Percentiles rank a stretch among this genome's conserved stretches.
Evolutionary conservation across 2,888 invertebrate species (phyloP).

Genomic region (Xanthia togata): DNA sequence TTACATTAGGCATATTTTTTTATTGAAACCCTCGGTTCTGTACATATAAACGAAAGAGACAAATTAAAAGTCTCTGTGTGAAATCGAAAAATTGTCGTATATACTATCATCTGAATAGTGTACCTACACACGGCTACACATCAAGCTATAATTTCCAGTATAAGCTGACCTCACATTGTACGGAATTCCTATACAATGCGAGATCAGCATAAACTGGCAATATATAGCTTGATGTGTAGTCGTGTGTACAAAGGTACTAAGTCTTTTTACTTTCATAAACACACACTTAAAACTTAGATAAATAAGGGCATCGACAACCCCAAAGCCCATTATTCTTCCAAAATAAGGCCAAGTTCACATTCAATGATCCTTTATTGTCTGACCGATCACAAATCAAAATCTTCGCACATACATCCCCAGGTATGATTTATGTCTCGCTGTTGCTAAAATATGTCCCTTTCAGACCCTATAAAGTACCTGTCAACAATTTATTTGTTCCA

Average conservation of each 20-base stretch:
- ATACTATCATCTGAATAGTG: too few relatives aligned
- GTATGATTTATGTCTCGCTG: slow-evolving; percentile 82
- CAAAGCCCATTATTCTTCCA: slow-evolving; percentile 42
- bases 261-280: background rate
- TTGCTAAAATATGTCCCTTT: slow-evolving; percentile 81
- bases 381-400: slow-evolving; percentile 81
- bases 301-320: slow-evolving; percentile 51
- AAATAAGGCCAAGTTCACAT: slow-evolving; percentile 64
- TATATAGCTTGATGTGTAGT: too few relatives aligned
- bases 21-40: background rate
- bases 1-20: background rate
- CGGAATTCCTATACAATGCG: too few relatives aligned
- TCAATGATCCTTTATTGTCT: slow-evolving; percentile 56
- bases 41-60: background rate
- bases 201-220: too few relatives aligned
- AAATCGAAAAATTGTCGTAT: background rate
- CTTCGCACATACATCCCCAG: slow-evolving; percentile 61
- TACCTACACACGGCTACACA: too few relatives aligned
- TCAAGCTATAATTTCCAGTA: too few relatives aligned
- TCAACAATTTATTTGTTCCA: slow-evolving; percentile 58
- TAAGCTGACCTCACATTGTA: too few relatives aligned
- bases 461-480: slow-evolving; percentile 67
- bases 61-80: background rate
- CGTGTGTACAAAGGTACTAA: too few relatives aligned
- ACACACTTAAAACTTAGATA: slow-evolving; percentile 9